phyloP scores from a whole-genome alignment of 2,113 vertebrate genomes.

The Paradoxurus hermaphroditus region DNA sequence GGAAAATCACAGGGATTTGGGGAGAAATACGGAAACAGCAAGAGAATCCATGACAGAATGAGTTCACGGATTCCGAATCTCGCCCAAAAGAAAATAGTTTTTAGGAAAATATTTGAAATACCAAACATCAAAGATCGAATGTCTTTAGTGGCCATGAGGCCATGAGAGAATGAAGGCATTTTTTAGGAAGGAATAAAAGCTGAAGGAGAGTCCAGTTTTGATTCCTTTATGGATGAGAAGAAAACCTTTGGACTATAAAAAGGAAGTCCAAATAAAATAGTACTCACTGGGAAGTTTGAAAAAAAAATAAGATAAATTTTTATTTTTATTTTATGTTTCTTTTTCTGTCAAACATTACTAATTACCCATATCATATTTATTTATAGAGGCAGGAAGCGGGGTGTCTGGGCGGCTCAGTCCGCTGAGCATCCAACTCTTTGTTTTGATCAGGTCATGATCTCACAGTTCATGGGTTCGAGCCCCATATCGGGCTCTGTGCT shows the following conservation, averaged over 20 bases:
- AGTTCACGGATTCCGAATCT: not conserved
- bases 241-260: not conserved
- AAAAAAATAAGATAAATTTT: not conserved
- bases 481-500: no score
- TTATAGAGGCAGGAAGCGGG: not conserved
- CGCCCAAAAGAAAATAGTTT: conserved; percentile 12
- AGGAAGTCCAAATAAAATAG: not conserved
- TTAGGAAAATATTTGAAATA: not conserved
- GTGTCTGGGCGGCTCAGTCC: no score
- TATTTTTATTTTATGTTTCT: not conserved
- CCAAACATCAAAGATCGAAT: not conserved
- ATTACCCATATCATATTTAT: not conserved
- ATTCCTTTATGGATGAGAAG: not conserved
- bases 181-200: not conserved
- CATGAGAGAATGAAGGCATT: not conserved
- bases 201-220: not conserved
- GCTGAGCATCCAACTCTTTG: no score
- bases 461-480: no score
- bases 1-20: not conserved
- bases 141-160: not conserved
- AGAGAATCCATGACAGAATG: not conserved
- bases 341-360: not conserved
- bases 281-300: not conserved
- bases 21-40: conserved; percentile 18
- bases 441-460: no score